Base-by-base conservation (phyloP, 2,888 invertebrate species). In the Agapostemon virescens region DNA sequence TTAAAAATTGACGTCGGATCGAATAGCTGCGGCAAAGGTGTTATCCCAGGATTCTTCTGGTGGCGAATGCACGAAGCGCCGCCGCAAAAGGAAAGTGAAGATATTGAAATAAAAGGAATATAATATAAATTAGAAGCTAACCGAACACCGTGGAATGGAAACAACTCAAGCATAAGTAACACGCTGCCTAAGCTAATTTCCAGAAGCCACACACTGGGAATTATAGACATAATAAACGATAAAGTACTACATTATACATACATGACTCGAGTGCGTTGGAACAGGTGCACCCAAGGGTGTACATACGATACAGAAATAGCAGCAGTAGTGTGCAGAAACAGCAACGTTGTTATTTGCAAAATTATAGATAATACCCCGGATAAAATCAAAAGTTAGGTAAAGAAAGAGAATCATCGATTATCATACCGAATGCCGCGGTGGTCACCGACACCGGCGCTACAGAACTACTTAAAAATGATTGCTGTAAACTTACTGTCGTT, bases 1-100 rank as follows among this genome's bases (percentile, higher is more conserved):
- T 55, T 55, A 55, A 55, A 55, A 55, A 55, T 55, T 55, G 55
- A 55, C 7, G 55, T 55, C 55, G 55, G 15, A 55, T 55, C 55
- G 26, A 55, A 55, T 55, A 55, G 55, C 55, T 26, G 55, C 55
- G 55, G 55, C 26, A 26, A 55, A 55, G 55, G 26, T 55, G 55
- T 26, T 55, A 55, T 55, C 55, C 55, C 55, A 55, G 26, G 55
- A 55, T 55, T 26, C 55, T 55, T 55, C 55, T 26, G 55, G 26
- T 26, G 26, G 55, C 55, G 55, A 26, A 52, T 26, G 52, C 23
- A 52, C 5, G 13, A 52, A 1, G 23, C 23, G 23, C 52, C 55
- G 55, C 26, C 15, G 4, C 55, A 55, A 55, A 55, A 55, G 1
- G 55, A 55, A 55, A 55, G 15, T 15, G 55, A 26, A 26, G 26